Base-by-base conservation (phyloP, 2,797 vertebrate genomes). In the Gallinago nigripennis region DNA sequence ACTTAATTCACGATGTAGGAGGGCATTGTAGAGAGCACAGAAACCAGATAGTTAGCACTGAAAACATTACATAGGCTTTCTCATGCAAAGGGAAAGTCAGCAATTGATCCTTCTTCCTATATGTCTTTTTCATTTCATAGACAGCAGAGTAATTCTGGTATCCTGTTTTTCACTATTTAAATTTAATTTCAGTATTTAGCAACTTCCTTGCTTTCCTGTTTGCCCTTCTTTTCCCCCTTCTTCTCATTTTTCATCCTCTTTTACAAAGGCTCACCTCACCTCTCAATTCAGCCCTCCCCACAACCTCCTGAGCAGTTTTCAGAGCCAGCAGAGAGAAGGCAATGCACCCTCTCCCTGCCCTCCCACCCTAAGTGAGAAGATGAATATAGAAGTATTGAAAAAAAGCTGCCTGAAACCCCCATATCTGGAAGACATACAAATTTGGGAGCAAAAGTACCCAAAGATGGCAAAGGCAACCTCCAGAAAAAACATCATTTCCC, bases 331-430 rank as follows among this genome's bases (percentile, higher is more conserved):
- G 39, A 28, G 41, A 64, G 35, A 71, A 68, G 27, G 11, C 12
- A 58, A 45, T 33, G 25, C 16, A 35, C 12, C 2, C 2, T 46
- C 24, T 68, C 58, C 30, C 14, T 30, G 14, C 64, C 1, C 9
- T 12, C 6, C 0, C 2, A 8, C 45, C 6, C 11, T 48, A 39
- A 64, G 4, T 13, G 51, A 84, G 41, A 48, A 68, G 25, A 35
- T 33, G 8, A 84, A 86, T 86, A 41, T 8, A 58, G 15, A 78
- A 72, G 2, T 19, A 46, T 9, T 65, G 46, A n/a, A 70, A 60
- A 63, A 89, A 88, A 41, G 2, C 0, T 1, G 24, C 15, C 6
- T 0, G 0, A 28, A 12, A 2, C 0, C 4, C 13, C 12, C n/a
- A 56, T 2, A 12, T 37, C 5, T 72, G 19, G 24, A 46, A 82